Evolutionary conservation across 1,140 invertebrate genomes (phyloP).

Genomic region (Caligus rogercresseyi): DNA sequence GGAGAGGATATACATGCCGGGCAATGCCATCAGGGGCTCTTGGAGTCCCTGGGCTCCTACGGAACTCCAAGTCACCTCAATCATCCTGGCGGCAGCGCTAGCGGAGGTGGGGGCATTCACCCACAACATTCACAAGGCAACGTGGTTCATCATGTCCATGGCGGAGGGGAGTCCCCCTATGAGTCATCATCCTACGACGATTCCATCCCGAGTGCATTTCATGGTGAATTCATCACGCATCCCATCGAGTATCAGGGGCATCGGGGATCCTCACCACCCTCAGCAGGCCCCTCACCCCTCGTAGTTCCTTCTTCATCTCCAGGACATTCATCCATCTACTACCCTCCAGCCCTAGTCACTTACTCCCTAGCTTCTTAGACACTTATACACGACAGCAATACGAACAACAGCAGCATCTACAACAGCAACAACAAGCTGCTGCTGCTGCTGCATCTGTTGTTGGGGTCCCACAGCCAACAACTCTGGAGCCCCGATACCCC

Average conservation of each 20-base stretch:
- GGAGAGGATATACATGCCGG: background rate
- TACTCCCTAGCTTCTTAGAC: constrained; percentile 13
- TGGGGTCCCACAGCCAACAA: background rate
- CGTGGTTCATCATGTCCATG: background rate
- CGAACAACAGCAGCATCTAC: background rate
- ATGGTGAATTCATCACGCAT: constrained; percentile 16
- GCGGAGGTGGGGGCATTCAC: background rate
- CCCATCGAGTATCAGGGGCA: constrained; percentile 13
- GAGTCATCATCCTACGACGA: constrained; percentile 1
- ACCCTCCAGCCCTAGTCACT: constrained; percentile 11
- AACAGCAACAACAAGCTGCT: background rate
- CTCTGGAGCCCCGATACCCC: constrained; percentile 6
- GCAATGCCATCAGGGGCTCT: background rate
- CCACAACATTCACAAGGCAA: no score
- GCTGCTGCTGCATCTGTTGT: background rate
- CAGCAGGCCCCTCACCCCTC: background rate
- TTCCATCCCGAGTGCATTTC: constrained; percentile 9
- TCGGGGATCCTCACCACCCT: background rate
- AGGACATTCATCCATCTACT: background rate
- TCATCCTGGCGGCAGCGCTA: background rate
- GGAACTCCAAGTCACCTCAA: no score
- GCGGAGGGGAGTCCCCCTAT: background rate
- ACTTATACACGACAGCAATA: constrained; percentile 10
- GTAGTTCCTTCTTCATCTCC: background rate
- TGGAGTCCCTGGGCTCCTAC: background rate